These are phyloP conservation scores for Apogon hyalosoma DNA, from an alignment of 2,797 vertebrate genomes.

Conservation along the genomic window DNA sequence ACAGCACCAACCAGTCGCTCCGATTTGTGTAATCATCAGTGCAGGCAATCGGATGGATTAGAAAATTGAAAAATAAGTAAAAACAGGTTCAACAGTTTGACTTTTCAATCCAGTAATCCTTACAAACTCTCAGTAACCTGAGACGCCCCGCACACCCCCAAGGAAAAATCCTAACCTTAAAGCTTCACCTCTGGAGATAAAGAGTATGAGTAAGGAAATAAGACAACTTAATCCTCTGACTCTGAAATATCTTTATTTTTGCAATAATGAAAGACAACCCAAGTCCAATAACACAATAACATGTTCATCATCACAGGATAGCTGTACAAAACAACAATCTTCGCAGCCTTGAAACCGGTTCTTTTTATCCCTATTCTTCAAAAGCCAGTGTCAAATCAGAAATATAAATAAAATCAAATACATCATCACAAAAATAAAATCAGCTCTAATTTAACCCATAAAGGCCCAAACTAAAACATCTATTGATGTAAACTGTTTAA, in stretches of 20 bases:
- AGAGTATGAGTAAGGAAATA: constrained; percentile 20
- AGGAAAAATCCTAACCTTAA: constrained; percentile 23
- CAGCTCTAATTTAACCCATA: background rate
- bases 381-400: constrained; percentile 31
- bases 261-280: constrained; percentile 52
- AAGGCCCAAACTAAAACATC: no score
- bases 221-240: constrained; percentile 30
- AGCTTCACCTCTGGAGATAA: background rate
- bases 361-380: constrained; percentile 16
- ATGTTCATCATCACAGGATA: constrained; percentile 67
- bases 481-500: no score
- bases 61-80: background rate
- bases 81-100: constrained; percentile 4
- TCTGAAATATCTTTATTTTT: constrained; percentile 74
- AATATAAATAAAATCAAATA: constrained; percentile 32
- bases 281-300: constrained; percentile 64
- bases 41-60: background rate
- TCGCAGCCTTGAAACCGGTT: constrained; percentile 43
- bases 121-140: constrained; percentile 3
- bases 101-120: constrained; percentile 14
- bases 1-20: background rate
- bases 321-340: constrained; percentile 64
- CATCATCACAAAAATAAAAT: constrained; percentile 17
- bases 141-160: constrained; percentile 3
- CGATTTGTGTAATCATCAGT: constrained; percentile 6